Base-by-base conservation (phyloP, 2,888 invertebrate species). In the Caenorhabditis sulstoni region DNA sequence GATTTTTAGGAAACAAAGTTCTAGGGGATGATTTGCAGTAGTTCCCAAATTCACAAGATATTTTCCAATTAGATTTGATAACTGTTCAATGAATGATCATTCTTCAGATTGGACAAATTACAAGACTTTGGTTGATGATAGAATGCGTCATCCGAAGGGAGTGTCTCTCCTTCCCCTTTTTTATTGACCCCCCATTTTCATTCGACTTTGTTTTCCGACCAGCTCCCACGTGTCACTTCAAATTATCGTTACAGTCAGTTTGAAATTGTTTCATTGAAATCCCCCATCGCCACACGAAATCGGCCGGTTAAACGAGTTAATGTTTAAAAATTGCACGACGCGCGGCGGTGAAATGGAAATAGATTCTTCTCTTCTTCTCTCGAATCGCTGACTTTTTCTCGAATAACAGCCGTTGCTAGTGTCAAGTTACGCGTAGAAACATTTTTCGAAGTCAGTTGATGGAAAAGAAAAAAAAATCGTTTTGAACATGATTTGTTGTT, bases 361-460 rank as follows among this genome's bases (percentile, higher is more conserved):
- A 45, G 50, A 67, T 61, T 5, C 29, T 68, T 22, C 44, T 29
- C 45, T 45, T 23, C 35, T 14, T 22, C 37, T 11, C 49, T n/a
- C 45, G 45, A 35, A 44, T n/a, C 22, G 39, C 39, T 16, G 50
- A 29, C 35, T 73, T 73, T 64, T 73, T 64, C 47, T 45, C 64
- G 73, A 73, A 73, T 64, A 68, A 76, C 76, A 76, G 68, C 64
- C 68, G 64, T 55, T 58, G 62, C 64, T 58, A 68, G 76, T 76
- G 55, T 76, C 76, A 20, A 39, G 53, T 76, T 76, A 64, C 76
- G 64, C 68, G 76, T 76, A 62, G 76, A 76, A 76, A 68, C 76
- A 76, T 41, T 68, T 76, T 55, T 44, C n/a, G 44, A 58, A 53
- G 37, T 14, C 20, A 44, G 49, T 23, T 44, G 57, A 73, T 14